Evolutionary conservation across 1,140 invertebrate genomes (phyloP).

Genomic region (Galleria mellonella): DNA sequence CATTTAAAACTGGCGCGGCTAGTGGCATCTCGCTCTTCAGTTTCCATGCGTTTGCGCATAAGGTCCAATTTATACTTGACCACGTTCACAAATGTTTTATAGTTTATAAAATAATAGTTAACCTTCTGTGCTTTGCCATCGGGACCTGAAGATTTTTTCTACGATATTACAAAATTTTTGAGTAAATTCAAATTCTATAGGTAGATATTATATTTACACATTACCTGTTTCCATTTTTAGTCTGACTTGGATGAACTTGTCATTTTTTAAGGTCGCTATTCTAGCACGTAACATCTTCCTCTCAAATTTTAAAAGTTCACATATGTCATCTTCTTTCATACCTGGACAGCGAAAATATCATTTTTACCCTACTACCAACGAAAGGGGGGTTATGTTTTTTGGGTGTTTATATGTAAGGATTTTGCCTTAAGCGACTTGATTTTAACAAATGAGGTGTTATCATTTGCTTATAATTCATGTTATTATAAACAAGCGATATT

Average conservation of each 20-base stretch:
- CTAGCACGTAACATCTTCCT: constrained; percentile 93
- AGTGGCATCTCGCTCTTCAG: constrained; percentile 94
- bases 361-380: constrained; percentile 2
- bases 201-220: too few species aligned
- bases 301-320: constrained; percentile 95
- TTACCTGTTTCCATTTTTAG: constrained; percentile 93
- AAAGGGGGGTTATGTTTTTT: too few species aligned
- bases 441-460: too few species aligned
- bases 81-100: constrained; percentile 97
- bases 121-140: constrained; percentile 98
- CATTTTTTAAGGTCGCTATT: constrained; percentile 90
- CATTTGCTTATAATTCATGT: too few species aligned
- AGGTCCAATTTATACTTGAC: constrained; percentile 97
- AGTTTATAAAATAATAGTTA: constrained; percentile 98
- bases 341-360: constrained; percentile 61
- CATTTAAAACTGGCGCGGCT: constrained; percentile 97
- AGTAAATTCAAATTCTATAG: too few species aligned
- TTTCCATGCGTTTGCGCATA: constrained; percentile 96
- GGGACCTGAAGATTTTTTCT: constrained; percentile 64
- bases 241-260: constrained; percentile 95
- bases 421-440: too few species aligned
- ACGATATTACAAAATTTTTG: too few species aligned
- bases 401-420: too few species aligned
- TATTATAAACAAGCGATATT: too few species aligned
- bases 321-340: constrained; percentile 98